Evolutionary conservation across 2,888 invertebrate species (phyloP).

Genomic region (Ormyrus rosae): DNA sequence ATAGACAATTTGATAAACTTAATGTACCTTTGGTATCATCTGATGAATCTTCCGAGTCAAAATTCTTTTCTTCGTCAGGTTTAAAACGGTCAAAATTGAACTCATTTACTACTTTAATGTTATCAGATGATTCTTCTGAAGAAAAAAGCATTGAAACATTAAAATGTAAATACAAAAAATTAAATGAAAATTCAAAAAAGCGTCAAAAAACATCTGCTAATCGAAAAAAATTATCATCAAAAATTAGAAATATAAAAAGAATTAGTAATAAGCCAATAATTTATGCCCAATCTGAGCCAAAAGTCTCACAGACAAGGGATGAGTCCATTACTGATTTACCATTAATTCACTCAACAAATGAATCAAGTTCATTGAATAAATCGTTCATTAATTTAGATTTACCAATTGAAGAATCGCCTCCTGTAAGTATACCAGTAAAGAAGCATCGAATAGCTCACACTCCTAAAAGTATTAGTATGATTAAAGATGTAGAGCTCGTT

Average conservation of each 20-base stretch:
- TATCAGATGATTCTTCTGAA: slow-evolving; percentile 33
- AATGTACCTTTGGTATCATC: too few relatives aligned
- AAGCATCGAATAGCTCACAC: slow-evolving; percentile 64
- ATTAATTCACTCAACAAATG: slow-evolving; percentile 5
- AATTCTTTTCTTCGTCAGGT: background rate
- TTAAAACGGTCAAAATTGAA: slow-evolving; percentile 1
- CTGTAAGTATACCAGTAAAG: slow-evolving; percentile 50
- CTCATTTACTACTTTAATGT: slow-evolving; percentile 6
- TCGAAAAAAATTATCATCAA: slow-evolving; percentile 58
- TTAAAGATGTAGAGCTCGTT: background rate
- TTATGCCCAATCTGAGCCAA: background rate
- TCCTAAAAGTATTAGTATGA: slow-evolving; percentile 54
- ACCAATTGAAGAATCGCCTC: background rate
- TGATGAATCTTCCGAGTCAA: slow-evolving; percentile 14
- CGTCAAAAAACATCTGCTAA: slow-evolving; percentile 20
- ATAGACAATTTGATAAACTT: background rate
- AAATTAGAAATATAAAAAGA: slow-evolving; percentile 61
- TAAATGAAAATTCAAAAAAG: slow-evolving; percentile 37
- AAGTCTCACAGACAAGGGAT: background rate
- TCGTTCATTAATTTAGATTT: background rate
- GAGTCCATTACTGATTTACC: background rate
- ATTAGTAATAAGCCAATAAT: slow-evolving; percentile 30
- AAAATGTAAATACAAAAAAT: background rate
- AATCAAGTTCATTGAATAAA: background rate
- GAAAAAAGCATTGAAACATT: background rate